Conservation (phyloP, 2,113 vertebrate species). For the Muntiacus reevesi region DNA sequence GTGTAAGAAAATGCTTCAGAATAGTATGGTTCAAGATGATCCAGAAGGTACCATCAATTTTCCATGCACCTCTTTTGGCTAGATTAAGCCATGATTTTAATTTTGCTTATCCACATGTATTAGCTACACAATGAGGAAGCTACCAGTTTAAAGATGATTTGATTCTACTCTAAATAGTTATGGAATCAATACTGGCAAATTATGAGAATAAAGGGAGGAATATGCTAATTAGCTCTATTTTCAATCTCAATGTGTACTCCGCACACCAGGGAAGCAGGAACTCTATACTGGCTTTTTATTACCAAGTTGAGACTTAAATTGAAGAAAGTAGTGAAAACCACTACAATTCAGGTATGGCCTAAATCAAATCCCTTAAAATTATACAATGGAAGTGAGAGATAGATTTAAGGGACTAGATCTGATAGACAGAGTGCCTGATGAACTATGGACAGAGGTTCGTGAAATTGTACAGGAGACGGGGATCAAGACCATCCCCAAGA, state of each 20-base stretch:
- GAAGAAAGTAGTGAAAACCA: not conserved
- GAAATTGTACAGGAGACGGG: not conserved
- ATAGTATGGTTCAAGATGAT: not conserved
- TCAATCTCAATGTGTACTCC: not conserved
- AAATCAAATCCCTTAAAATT: not conserved
- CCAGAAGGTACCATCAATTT: not conserved
- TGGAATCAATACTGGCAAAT: not conserved
- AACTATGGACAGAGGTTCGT: not conserved
- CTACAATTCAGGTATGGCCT: fast-evolving
- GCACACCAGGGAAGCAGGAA: not conserved
- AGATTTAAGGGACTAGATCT: not conserved
- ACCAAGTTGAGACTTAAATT: not conserved
- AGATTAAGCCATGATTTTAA: not conserved
- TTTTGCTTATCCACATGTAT: not conserved
- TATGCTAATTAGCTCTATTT: not conserved
- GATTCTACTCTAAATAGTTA: not conserved
- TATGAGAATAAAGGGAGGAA: not conserved
- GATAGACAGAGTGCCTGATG: not conserved
- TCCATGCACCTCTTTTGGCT: not conserved
- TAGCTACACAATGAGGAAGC: not conserved
- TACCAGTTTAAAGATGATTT: not conserved
- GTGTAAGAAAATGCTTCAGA: not conserved
- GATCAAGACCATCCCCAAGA: not conserved
- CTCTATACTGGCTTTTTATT: not conserved
- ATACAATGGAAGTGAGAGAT: not conserved